Evolutionary conservation across 1,140 invertebrate species (phyloP), one percentile per base, ranked within the genome.

Genomic region (Drosophila bifasciata): DNA sequence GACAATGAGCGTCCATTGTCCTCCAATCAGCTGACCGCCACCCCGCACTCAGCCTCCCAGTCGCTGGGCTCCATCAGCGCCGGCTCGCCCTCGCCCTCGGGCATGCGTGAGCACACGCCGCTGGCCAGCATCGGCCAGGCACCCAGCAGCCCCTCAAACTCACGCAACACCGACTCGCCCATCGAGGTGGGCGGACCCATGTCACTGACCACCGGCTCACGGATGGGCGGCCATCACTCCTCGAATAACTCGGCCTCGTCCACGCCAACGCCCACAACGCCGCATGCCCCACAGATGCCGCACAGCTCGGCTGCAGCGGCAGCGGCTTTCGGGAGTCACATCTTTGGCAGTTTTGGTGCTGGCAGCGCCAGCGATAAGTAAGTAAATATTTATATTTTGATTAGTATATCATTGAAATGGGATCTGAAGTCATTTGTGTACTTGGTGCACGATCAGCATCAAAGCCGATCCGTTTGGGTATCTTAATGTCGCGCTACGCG

Each of bases 161-260:
- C 91, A 1, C 85, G 90, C 5, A 89, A 91, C 55, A 89, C 91
- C n/a, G 91, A 92, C 53, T 92, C 91, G 21, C 91, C 91, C 56
- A 92, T 92, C n/a, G 91, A 92, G 73, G 91, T 92, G 55, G 91
- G 91, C n/a, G 91, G 90, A 5, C 91, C 91, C 46, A 91, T 92
- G 63, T 91, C 91, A 13, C 49, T 91, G 67, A 90, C 91, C 64
- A 86, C 78, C 9, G 75, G 76, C 36, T 68, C 81, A 8, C 50
- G 79, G 4, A 79, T 79, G 71, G 32, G 21, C 19, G 32, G 21
- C 19, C 15, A 36, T 45, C 81, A 36, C 45, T 79, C 84, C 32
- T 79, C 79, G 5, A 84, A 83, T 55, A 84, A 83, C n/a, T 84
- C 85, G 45, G 74, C 75, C 41, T 80, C 78, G 9, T 90, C 81